Percentiles rank a stretch among this genome's conserved stretches.
Conservation (phyloP, 2,113 vertebrate genomes). For the Lucifuga dentata region DNA sequence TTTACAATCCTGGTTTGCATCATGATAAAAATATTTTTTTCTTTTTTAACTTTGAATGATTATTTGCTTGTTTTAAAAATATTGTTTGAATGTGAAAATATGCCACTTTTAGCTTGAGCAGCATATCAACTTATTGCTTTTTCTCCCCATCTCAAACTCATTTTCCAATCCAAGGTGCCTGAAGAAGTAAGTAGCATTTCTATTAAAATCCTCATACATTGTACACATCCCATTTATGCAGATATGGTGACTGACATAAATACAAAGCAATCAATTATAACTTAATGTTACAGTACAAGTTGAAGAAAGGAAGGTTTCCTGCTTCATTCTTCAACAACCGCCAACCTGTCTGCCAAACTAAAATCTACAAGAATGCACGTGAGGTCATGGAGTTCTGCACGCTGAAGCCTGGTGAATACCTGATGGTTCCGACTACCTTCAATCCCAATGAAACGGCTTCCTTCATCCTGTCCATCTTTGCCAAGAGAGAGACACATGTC, state of each 20-base stretch:
- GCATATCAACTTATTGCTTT: not conserved
- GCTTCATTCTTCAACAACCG: slow-evolving; percentile 66
- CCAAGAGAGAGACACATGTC: slow-evolving; percentile 55
- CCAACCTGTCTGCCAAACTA: slow-evolving; percentile 14
- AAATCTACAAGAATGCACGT: slow-evolving; percentile 57
- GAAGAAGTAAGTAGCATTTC: slow-evolving; percentile 67
- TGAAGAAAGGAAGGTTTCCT: slow-evolving; percentile 61
- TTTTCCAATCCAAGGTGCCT: slow-evolving; percentile 58
- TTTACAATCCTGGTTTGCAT: no score
- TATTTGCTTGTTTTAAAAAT: no score
- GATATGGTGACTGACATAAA: not conserved
- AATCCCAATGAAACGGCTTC: slow-evolving; percentile 58
- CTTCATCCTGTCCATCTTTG: slow-evolving; percentile 73
- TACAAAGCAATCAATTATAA: not conserved
- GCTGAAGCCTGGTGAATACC: slow-evolving; percentile 72
- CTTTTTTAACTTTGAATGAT: no score
- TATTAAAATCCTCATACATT: not conserved
- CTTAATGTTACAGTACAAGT: slow-evolving; percentile 43
- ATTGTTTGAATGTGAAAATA: no score
- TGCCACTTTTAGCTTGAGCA: no score
- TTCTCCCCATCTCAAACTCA: not conserved
- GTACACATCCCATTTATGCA: not conserved
- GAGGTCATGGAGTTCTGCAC: slow-evolving; percentile 65
- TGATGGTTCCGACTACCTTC: slow-evolving; percentile 77
- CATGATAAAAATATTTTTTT: no score